A percentile compares a stretch with the other conserved stretches of the same genome.
phyloP scores from a whole-genome alignment of 2,113 vertebrate species.

The Bujurquina vittata region DNA sequence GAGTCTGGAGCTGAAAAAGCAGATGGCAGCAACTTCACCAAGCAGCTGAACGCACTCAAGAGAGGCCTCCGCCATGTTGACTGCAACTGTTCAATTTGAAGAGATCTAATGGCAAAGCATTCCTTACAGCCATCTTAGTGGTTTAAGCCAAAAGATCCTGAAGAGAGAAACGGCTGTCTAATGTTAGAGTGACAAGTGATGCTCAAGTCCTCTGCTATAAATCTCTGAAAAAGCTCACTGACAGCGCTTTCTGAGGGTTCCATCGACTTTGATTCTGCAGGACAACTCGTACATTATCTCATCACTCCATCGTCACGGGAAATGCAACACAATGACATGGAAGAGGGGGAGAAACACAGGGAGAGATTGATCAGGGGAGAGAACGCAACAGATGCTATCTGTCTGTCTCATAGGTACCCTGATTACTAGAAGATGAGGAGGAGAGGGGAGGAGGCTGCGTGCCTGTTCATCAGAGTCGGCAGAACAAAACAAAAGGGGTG shows the following conservation, averaged over 20 bases:
- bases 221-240: background rate
- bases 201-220: background rate
- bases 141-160: background rate
- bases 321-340: conserved; percentile 57
- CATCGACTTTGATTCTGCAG: conserved; percentile 19
- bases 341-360: conserved; percentile 58
- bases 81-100: conserved; percentile 44
- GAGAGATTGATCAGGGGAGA: conserved; percentile 61
- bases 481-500: conserved; percentile 64
- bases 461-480: conserved; percentile 72
- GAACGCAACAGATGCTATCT: conserved; percentile 83
- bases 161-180: background rate
- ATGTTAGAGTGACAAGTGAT: background rate
- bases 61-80: conserved; percentile 57
- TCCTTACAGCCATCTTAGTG: background rate
- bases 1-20: conserved; percentile 66
- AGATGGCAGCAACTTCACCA: conserved; percentile 58
- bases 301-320: conserved; percentile 56
- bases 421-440: conserved; percentile 77
- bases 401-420: conserved; percentile 83
- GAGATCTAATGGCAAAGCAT: background rate
- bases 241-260: background rate
- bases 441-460: conserved; percentile 60
- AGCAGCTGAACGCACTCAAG: conserved; percentile 56
- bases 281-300: conserved; percentile 61